A percentile compares a stretch with the other conserved stretches of the same genome.
These are phyloP conservation scores for Aphidius ervi DNA, from an alignment of 1,140 invertebrate species.

Conservation along the genomic window DNA sequence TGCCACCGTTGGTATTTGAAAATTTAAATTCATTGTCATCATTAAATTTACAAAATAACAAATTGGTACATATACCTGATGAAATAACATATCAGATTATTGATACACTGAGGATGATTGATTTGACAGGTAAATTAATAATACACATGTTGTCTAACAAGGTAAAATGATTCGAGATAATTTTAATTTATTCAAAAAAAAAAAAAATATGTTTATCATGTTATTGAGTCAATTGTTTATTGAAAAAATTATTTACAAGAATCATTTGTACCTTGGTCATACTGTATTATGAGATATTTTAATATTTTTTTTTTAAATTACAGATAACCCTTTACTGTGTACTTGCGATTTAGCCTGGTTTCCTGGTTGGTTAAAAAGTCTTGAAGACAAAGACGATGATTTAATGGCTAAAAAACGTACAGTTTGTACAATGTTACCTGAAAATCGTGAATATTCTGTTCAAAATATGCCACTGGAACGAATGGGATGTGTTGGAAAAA, in stretches of 20 bases:
- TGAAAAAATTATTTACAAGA: no score
- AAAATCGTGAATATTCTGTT: conserved; percentile 75
- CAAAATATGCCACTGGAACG: conserved; percentile 74
- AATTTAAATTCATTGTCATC: conserved; percentile 85
- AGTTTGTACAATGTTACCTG: conserved; percentile 68
- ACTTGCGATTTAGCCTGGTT: conserved; percentile 87
- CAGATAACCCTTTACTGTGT: conserved; percentile 85
- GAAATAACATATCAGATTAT: conserved; percentile 85
- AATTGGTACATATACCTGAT: conserved; percentile 72
- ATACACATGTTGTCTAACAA: no score
- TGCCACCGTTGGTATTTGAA: conserved; percentile 76
- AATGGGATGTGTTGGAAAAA: conserved; percentile 74
- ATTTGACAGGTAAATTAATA: conserved; percentile 73
- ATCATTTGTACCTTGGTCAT: no score
- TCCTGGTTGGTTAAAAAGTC: conserved; percentile 69
- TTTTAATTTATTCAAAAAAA: no score
- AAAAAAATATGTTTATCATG: no score
- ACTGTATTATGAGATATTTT: conserved; percentile 13
- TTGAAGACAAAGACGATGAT: conserved; percentile 75
- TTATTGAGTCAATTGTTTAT: no score
- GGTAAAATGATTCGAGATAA: no score
- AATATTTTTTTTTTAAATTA: conserved; percentile 23
- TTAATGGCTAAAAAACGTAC: conserved; percentile 82
- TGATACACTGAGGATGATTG: conserved; percentile 77
- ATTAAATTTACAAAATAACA: conserved; percentile 83